A percentile compares a stretch with the other conserved stretches of the same genome.
Conservation (phyloP, 2,797 vertebrate species). For the Anguilla obscura region DNA sequence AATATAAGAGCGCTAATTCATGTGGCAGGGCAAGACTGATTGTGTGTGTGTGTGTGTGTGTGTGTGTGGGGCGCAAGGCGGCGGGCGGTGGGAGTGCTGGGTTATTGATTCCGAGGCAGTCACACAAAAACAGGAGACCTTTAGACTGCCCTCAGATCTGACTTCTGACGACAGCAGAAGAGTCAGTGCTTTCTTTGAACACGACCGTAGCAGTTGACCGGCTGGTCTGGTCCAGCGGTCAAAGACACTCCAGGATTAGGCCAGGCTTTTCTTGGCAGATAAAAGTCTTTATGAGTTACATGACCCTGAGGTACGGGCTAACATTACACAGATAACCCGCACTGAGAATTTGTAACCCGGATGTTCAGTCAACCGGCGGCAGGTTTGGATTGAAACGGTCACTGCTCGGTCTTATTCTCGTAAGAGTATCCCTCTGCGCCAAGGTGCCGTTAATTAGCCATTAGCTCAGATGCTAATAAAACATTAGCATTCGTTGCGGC, state of each 20-base stretch:
- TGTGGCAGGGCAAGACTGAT: background rate
- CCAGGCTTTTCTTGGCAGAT: background rate
- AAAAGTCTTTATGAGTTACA: background rate
- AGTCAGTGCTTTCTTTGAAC: conserved; percentile 3
- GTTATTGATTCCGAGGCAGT: background rate
- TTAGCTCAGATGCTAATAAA: background rate
- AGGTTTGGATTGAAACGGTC: background rate
- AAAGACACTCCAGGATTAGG: background rate
- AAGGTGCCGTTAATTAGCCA: background rate
- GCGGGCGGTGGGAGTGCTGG: background rate
- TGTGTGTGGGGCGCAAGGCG: background rate
- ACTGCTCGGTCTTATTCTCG: background rate
- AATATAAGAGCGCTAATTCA: background rate
- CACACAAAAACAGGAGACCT: background rate
- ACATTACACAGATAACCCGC: background rate
- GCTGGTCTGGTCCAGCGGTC: background rate
- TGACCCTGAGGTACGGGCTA: background rate
- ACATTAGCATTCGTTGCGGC: background rate
- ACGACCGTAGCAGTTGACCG: background rate
- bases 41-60: background rate
- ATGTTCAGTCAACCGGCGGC: background rate
- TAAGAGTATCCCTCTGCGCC: background rate
- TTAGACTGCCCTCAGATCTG: background rate
- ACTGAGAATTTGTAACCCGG: background rate
- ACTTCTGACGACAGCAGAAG: background rate